Conservation (phyloP, 2,113 vertebrate species). For the Australoheros scitulus region DNA sequence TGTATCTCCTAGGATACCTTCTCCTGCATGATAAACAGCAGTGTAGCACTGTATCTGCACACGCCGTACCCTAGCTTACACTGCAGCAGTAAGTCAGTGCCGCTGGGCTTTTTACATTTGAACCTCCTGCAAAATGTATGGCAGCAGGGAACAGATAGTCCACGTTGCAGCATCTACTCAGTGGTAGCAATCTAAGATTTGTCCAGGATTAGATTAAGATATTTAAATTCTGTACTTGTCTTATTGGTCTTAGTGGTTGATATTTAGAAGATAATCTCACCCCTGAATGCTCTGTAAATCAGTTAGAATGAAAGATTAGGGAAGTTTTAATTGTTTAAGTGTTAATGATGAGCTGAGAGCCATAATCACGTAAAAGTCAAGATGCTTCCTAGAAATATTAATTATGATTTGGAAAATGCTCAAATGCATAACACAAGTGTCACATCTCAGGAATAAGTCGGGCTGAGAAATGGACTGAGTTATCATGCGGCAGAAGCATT, state of each 20-base stretch:
- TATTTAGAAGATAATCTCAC: background rate
- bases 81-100: slow-evolving; percentile 33
- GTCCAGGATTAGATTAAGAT: background rate
- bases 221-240: background rate
- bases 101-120: background rate
- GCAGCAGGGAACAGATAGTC: background rate
- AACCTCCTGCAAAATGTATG: background rate
- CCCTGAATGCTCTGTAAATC: background rate
- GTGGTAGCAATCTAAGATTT: background rate
- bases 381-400: background rate
- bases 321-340: background rate
- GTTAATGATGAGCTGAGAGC: background rate
- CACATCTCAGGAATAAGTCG: background rate
- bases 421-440: background rate
- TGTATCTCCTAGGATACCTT: slow-evolving; percentile 21
- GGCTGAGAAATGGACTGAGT: background rate
- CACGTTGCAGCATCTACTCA: background rate
- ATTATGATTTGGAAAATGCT: background rate
- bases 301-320: background rate
- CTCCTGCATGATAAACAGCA: slow-evolving; percentile 31
- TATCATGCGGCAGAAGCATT: background rate
- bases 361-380: background rate
- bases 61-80: background rate
- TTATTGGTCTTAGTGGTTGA: background rate
- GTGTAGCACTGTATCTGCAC: background rate